Conservation (phyloP, 2,888 invertebrate species). For the Magallana nippona region DNA sequence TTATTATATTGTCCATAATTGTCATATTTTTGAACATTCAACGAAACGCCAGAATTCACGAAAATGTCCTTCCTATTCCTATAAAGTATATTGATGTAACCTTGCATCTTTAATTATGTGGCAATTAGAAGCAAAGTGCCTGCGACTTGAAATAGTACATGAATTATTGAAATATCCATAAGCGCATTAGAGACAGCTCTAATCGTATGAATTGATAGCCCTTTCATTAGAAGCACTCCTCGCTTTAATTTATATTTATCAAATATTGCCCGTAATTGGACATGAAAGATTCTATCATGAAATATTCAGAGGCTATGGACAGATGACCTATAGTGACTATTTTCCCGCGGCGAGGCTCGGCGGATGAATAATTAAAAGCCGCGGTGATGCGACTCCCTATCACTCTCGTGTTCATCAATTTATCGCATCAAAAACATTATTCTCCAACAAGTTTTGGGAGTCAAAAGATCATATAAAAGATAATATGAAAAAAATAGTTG, state of each 20-base stretch:
- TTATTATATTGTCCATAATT: not conserved
- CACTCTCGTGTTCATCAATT: not conserved
- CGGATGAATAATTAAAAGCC: slow-evolving; percentile 12
- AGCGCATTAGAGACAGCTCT: not conserved
- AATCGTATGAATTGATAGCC: not conserved
- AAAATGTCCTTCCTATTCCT: not conserved
- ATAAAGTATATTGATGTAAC: not conserved
- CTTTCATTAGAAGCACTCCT: not conserved
- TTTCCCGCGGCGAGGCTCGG: not conserved
- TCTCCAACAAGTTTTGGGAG: not conserved
- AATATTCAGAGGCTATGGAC: not conserved
- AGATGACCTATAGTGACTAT: not conserved
- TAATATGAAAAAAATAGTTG: too few species aligned
- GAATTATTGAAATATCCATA: slow-evolving; percentile 19
- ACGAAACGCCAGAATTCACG: not conserved
- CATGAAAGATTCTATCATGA: not conserved
- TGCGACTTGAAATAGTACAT: not conserved
- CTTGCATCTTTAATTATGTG: not conserved
- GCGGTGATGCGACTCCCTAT: not conserved
- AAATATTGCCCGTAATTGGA: not conserved
- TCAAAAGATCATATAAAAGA: too few species aligned
- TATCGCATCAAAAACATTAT: not conserved
- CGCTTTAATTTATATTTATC: slow-evolving; percentile 15
- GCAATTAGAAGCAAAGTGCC: not conserved
- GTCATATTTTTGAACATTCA: not conserved